Base-by-base conservation (phyloP, 2,113 vertebrate genomes). In the Egretta garzetta region DNA sequence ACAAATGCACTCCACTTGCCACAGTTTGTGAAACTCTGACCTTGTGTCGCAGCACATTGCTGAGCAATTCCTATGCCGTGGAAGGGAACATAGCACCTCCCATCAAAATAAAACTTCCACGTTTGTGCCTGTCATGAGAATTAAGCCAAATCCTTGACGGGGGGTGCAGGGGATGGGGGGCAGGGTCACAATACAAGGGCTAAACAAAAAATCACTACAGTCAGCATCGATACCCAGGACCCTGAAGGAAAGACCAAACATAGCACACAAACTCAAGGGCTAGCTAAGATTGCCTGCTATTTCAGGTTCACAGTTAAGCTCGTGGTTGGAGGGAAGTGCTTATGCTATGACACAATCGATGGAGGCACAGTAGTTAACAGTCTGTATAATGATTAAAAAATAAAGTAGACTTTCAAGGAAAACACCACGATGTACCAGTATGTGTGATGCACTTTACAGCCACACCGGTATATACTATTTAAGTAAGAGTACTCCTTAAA, bases 221-320 rank as follows among this genome's bases (percentile, higher is more conserved):
- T 37, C 47, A 90, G n/a, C 30, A 81, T n/a, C 35, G 64, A 63
- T 30, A 72, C n/a, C n/a, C 35, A 72, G 30, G 50, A 59, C 30
- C 5, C 49, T 4, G 1, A 80, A 80, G 37, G 39, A 50, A 35
- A 76, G 17, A 53, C 16, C 37, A 28, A 85, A 60, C 3, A 14
- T 2, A 41, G 74, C 20, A 55, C 70, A 72, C 52, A 60, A 50
- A 95, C 84, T 77, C n/a, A 67, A 77, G 82, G 30, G 39, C 49
- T 63, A 58, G 55, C 64, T 16, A 62, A 63, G 33, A 67, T 63
- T 73, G 56, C 47, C 53, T 67, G 43, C 41, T 58, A 43, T 45
- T 79, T 62, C 64, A 90, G n/a, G 79, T 68, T 94, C 93, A 87
- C 24, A 47, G 85, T 74, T 68, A 89, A 87, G 64, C 47, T 72